A percentile compares a stretch with the other conserved stretches of the same genome.
phyloP scores from a whole-genome alignment of 1,140 invertebrate genomes.

The Drosophila pandora region DNA sequence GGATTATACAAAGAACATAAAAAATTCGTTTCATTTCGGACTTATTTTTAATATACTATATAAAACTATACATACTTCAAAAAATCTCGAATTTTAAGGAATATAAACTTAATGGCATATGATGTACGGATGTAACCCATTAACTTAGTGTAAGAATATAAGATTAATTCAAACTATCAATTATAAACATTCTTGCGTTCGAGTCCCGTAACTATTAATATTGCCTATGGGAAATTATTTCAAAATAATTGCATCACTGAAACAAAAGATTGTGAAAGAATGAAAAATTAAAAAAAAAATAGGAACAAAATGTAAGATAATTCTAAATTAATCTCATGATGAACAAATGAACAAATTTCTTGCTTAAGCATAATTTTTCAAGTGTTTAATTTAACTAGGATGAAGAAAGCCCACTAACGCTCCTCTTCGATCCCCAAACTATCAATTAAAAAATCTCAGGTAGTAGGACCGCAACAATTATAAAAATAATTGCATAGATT shows the following conservation, averaged over 20 bases:
- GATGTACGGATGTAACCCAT: too few species aligned
- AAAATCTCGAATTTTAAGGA: too few species aligned
- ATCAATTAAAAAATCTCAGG: constrained; percentile 17
- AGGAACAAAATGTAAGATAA: too few species aligned
- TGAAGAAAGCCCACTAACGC: neutral
- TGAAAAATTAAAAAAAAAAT: too few species aligned
- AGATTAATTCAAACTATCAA: neutral
- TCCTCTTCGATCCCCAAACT: constrained; percentile 5
- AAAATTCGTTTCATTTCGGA: neutral
- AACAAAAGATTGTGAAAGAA: too few species aligned
- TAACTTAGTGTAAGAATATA: neutral
- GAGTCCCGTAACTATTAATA: neutral
- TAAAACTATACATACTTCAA: too few species aligned
- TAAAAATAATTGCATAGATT: constrained; percentile 1
- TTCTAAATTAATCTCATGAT: too few species aligned
- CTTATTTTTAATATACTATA: too few species aligned
- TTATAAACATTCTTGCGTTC: neutral
- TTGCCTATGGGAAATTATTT: neutral
- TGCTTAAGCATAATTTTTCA: too few species aligned
- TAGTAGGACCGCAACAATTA: constrained; percentile 10
- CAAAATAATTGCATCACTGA: neutral
- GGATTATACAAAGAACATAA: neutral
- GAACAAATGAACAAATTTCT: too few species aligned
- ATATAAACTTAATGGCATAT: too few species aligned
- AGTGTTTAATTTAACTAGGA: too few species aligned